Percentiles rank a stretch among this genome's conserved stretches.
Evolutionary conservation across 2,113 vertebrate genomes (phyloP).

Genomic region (Lagopus leucura): DNA sequence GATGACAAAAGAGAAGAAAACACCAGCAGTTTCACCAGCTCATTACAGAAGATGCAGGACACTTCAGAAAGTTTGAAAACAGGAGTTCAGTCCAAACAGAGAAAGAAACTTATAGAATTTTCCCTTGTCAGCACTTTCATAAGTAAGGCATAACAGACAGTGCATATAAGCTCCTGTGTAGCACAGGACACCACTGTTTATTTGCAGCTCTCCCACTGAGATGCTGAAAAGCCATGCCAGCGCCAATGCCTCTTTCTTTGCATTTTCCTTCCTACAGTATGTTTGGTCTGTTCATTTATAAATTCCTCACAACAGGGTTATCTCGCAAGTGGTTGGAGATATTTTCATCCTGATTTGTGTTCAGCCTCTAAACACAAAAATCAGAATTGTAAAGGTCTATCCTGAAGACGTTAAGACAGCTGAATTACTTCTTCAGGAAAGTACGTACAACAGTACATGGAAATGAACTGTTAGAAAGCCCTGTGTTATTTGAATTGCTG

Average conservation of each 20-base stretch:
- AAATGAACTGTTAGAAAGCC: neutral
- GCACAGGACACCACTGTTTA: neutral
- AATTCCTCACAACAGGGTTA: neutral
- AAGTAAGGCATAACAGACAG: neutral
- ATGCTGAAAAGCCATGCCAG: accelerated
- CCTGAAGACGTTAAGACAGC: neutral
- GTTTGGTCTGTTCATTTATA: neutral
- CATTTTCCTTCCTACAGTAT: neutral
- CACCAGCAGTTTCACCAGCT: neutral
- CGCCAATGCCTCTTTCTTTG: neutral
- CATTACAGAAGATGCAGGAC: neutral
- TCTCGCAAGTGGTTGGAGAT: neutral
- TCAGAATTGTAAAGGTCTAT: neutral
- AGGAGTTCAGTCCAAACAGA: neutral
- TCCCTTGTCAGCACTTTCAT: neutral
- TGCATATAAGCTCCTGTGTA: accelerated
- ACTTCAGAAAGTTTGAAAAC: neutral
- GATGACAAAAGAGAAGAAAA: neutral
- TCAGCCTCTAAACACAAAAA: neutral
- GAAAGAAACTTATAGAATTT: neutral
- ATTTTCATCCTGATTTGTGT: neutral
- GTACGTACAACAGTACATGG: neutral
- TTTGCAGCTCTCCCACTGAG: neutral
- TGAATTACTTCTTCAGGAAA: neutral
- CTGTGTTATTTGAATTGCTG: neutral